A percentile compares a stretch with the other conserved stretches of the same genome.
Conservation (phyloP, 2,888 invertebrate species). For the Drosophila kokeensis region DNA sequence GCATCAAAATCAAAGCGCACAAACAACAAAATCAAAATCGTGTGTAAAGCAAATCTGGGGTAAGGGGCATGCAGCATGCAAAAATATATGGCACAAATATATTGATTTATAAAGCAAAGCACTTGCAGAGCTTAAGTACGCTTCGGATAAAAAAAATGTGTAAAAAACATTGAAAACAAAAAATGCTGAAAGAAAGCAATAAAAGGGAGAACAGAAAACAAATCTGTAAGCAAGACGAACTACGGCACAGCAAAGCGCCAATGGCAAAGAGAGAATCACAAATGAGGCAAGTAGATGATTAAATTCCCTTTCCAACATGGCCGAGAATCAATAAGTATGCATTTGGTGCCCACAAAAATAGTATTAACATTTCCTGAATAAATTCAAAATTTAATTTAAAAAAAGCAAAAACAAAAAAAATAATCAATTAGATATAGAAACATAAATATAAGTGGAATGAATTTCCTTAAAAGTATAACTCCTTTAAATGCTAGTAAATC, state of each 20-base stretch:
- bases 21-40: conserved; percentile 41
- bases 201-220: conserved; percentile 34
- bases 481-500: neutral
- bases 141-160: conserved; percentile 14
- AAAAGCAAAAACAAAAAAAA: neutral
- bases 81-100: conserved; percentile 77
- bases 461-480: neutral
- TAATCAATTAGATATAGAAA: neutral
- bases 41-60: conserved; percentile 9
- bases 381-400: neutral
- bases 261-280: conserved; percentile 51
- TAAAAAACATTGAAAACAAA: conserved; percentile 26
- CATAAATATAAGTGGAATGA: neutral
- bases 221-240: conserved; percentile 66
- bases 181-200: conserved; percentile 9
- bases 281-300: conserved; percentile 41
- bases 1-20: conserved; percentile 55
- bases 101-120: conserved; percentile 74
- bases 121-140: conserved; percentile 68
- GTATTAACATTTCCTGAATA: neutral
- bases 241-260: conserved; percentile 57
- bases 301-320: conserved; percentile 47
- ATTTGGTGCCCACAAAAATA: neutral
- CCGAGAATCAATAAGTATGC: neutral
- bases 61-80: conserved; percentile 38